Evolutionary conservation across 64 coral and sea anemone genomes (phyloP), one percentile per base, ranked within the genome.

Genomic region (Acropora yongei): DNA sequence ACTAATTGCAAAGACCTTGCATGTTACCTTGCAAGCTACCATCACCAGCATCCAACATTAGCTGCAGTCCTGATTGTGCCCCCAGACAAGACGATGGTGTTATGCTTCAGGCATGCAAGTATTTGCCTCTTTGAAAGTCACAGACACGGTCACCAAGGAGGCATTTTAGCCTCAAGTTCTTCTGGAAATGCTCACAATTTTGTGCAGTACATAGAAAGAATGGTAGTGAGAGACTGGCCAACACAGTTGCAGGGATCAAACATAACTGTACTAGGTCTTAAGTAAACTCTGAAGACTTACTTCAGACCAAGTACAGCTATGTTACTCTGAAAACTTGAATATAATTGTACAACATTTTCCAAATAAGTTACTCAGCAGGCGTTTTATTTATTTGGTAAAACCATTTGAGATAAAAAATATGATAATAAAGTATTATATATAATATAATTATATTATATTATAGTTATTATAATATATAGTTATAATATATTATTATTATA

Each of bases 101-200:
- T 90, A 49, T 90, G 88, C 48, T 90, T 90, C 42, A 47, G n/a
- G 1, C 0, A 68, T 16, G 8, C 57, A 55, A 2, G 9, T 20
- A 80, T 80, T 72, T 80, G 88, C 49, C 58, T 82, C 10, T 80
- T 90, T 90, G 77, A 90, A 68, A 89, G 88, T 47, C 88, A 89
- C 43, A 49, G 1, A 48, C 87, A 89, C 79, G 76, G 76, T 16
- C 4, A n/a, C 2, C 55, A 68, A 3, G 76, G 88, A 20, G 88
- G 57, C 2, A 44, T 89, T 47, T 69, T 89, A 46, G 75, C 76
- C 5, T 68, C 88, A 19, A 78, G 76, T 4, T n/a, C 8, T 9
- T 66, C 50, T 44, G 43, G 57, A 77, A 44, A 76, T 58, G 8
- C 61, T 10, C 18, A 6, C 45, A 43, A 79, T 44, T 79, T 80